These are phyloP conservation scores for Tapera naevia DNA, from an alignment of 2,797 vertebrate genomes.

Conservation along the genomic window DNA sequence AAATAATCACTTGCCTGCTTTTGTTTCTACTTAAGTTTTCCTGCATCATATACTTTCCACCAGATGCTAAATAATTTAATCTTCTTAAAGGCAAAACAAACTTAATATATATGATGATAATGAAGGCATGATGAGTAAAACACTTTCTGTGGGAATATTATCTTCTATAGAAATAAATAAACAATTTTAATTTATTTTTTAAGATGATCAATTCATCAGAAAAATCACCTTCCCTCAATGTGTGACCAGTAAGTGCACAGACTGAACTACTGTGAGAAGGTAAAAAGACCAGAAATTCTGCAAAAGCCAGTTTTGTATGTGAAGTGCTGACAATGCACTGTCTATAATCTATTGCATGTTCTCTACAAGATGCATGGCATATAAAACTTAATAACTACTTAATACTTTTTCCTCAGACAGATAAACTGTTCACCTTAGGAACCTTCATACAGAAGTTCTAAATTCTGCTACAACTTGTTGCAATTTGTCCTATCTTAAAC, in stretches of 20 bases:
- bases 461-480: not conserved
- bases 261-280: not conserved
- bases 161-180: not conserved
- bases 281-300: not conserved
- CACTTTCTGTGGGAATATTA: not conserved
- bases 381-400: not conserved
- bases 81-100: slow-evolving; percentile 13
- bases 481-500: not conserved
- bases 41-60: not conserved
- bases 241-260: not conserved
- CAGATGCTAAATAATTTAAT: not conserved
- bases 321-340: not conserved
- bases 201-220: not conserved
- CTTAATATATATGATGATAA: not conserved
- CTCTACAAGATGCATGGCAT: not conserved
- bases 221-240: not conserved
- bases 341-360: accelerated
- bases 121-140: not conserved
- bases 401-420: not conserved
- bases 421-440: not conserved
- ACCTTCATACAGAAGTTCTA: not conserved
- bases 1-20: not conserved
- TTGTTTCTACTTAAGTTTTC: not conserved
- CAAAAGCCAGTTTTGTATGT: not conserved
- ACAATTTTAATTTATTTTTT: not conserved